Evolutionary conservation across 2,797 vertebrate species (phyloP), one percentile per base, ranked within the genome.

Genomic region (Phalloptychus januarius): DNA sequence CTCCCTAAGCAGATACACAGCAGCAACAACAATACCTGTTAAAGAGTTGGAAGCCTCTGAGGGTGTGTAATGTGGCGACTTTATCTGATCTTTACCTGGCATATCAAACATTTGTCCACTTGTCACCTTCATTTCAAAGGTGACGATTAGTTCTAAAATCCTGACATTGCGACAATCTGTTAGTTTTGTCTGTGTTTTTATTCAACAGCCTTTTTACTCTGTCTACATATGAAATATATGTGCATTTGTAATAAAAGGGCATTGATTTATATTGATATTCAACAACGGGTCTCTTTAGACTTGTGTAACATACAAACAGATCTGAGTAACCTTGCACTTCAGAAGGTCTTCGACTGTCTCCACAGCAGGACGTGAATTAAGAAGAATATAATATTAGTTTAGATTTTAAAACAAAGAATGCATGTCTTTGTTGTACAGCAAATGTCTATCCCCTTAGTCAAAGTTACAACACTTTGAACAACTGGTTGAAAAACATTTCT

Each of bases 241-340:
- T 71, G 1, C 61, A 65, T 85, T 88, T 89, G 84, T 85, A 86
- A 89, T 80, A 81, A 77, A 73, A 83, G 67, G n/a, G n/a, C 73
- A 87, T 89, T 85, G 86, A 90, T 90, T 85, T 84, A 12, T 72
- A 70, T 78, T 88, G 82, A 83, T 91, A 90, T 85, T 88, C 78
- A 80, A 75, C 75, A 80, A 79, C 75, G 65, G 74, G 36, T 54
- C 25, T 46, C 77, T 76, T 82, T 76, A 86, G 78, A 82, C 46
- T 58, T 23, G 78, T 83, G 69, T 58, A 86, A 16, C 28, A 31
- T 31, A 70, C 83, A 82, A 79, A 83, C 75, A 80, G 83, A 81
- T 78, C 75, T 73, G 76, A 82, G 79, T 83, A 79, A 85, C 67
- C 75, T 54, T 56, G 54, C 12, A 56, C 54, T 56, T 56, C 54